A percentile compares a stretch with the other conserved stretches of the same genome.
phyloP scores from a whole-genome alignment of 2,113 vertebrate species.

The Menidia beryllina region DNA sequence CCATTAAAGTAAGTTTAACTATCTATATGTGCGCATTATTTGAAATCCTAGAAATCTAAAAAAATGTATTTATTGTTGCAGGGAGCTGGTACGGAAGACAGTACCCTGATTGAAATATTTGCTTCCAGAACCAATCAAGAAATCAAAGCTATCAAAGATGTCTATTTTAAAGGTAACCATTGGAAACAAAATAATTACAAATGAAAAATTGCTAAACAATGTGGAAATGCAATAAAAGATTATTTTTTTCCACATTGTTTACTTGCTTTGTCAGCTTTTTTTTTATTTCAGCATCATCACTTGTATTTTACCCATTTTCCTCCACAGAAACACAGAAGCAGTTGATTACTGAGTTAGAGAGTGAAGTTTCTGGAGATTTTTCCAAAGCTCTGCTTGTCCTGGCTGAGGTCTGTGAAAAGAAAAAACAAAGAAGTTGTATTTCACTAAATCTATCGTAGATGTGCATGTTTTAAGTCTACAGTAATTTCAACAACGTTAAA shows the following conservation, averaged over 20 bases:
- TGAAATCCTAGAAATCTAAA: no score
- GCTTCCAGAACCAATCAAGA: constrained; percentile 83
- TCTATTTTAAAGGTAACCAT: constrained; percentile 75
- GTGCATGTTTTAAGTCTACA: no score
- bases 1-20: constrained; percentile 78
- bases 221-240: no score
- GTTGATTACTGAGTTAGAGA: constrained; percentile 72
- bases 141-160: constrained; percentile 78
- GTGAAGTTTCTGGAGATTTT: constrained; percentile 82
- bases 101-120: constrained; percentile 83
- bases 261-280: not conserved
- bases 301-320: not conserved
- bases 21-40: no score
- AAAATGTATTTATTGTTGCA: no score
- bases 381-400: constrained; percentile 79
- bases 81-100: constrained; percentile 81
- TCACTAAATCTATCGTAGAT: no score
- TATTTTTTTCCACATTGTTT: no score
- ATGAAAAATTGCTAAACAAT: no score
- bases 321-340: constrained; percentile 77
- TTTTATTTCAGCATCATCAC: no score
- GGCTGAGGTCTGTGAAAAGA: constrained; percentile 82
- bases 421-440: no score
- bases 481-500: no score
- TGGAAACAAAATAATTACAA: rapidly evolving